A percentile compares a stretch with the other conserved stretches of the same genome.
These are phyloP conservation scores for Caenorhabditis tropicalis DNA, from an alignment of 1,140 invertebrate genomes.

Conservation along the genomic window DNA sequence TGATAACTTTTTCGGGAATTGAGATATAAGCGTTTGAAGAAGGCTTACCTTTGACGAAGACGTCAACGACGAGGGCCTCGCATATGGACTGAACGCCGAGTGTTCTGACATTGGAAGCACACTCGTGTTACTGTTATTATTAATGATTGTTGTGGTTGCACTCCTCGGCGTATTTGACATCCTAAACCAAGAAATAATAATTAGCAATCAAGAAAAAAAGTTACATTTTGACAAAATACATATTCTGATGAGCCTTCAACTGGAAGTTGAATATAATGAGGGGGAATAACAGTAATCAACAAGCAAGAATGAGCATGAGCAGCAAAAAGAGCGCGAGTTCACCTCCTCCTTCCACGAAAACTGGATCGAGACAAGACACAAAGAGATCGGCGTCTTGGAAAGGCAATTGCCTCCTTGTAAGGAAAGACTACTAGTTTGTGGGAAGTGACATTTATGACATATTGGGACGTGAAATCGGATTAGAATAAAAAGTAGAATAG, in stretches of 20 bases:
- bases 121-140: conserved; percentile 39
- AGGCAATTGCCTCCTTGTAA: not conserved
- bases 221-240: conserved; percentile 28
- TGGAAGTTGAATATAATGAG: not conserved
- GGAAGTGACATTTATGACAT: not conserved
- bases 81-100: conserved; percentile 47
- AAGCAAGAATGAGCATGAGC: not conserved
- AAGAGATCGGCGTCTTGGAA: conserved; percentile 31
- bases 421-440: not conserved
- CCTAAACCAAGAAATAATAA: not conserved
- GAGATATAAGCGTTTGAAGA: too few relatives aligned
- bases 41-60: not conserved
- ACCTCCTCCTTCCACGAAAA: too few relatives aligned
- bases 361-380: conserved; percentile 22
- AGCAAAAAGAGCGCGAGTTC: too few relatives aligned
- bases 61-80: conserved; percentile 12
- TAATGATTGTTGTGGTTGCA: not conserved
- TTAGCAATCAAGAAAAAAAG: too few relatives aligned
- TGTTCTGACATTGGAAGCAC: conserved; percentile 36
- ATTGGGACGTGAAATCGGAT: not conserved
- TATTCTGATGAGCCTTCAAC: not conserved
- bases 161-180: conserved; percentile 6
- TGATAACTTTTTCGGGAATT: too few relatives aligned
- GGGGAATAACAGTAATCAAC: not conserved
- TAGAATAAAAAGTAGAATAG: not conserved